phyloP scores from a whole-genome alignment of 2,113 vertebrate genomes.

The Muntiacus muntjak region DNA sequence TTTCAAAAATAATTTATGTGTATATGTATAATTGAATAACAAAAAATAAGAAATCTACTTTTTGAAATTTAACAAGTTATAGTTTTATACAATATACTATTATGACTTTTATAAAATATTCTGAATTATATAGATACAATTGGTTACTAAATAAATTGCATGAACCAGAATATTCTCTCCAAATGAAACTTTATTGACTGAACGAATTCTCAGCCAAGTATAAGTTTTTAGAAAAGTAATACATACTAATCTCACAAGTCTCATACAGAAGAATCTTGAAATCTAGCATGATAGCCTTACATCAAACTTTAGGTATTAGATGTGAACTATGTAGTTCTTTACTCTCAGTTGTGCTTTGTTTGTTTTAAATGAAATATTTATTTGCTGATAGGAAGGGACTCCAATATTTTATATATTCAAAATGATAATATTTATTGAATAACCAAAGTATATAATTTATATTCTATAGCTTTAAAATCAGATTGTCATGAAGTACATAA shows the following conservation, averaged over 20 bases:
- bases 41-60: neutral
- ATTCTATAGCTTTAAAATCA: neutral
- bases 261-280: neutral
- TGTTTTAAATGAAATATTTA: neutral
- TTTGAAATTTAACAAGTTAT: neutral
- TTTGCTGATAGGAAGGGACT: neutral
- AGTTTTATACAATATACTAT: neutral
- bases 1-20: neutral
- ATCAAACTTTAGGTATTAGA: slow-evolving; percentile 7
- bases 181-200: neutral
- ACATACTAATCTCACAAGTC: neutral
- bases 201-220: neutral
- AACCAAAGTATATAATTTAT: neutral
- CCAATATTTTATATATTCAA: neutral
- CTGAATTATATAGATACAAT: neutral
- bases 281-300: neutral
- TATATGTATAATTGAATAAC: no score
- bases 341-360: neutral
- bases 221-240: neutral
- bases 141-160: neutral
- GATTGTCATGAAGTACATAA: neutral
- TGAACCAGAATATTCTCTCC: neutral
- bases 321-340: neutral
- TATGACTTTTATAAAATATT: neutral
- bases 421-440: neutral